Evolutionary conservation across 2,113 vertebrate species (phyloP), one percentile per base, ranked within the genome.

Genomic region (Balaeniceps rex): DNA sequence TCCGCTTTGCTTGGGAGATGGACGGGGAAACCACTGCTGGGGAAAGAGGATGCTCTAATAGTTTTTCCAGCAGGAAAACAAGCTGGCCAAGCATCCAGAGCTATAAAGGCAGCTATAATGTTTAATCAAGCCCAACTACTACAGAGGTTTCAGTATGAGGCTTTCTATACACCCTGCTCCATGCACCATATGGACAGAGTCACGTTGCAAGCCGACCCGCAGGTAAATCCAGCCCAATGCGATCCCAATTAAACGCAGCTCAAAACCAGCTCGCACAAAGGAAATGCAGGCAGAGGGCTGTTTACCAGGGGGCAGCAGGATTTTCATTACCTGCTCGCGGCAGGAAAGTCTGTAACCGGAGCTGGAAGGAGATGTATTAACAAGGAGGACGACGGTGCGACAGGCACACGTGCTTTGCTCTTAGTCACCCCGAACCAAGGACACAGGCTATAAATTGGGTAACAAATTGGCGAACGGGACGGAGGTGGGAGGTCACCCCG

Each of bases 111-210:
- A 82, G 58, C 55, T 12, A 19, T 6, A 14, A 47, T 3, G 12
- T 44, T 52, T 24, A 66, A 94, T 42, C 34, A 60, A 87, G 38
- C 34, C 55, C 65, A 82, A 21, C 9, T 29, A 23, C 11, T 7
- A 10, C 24, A 8, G 0, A 14, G 70, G 14, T 66, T 63, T n/a
- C 31, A n/a, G 54, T 9, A 17, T 0, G 15, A 84, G 33, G 21
- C 13, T 74, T 93, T 72, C 84, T 47, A 11, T 1, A 14, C 4
- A 1, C 28, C 40, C 34, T 55, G 4, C 64, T 15, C 46, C 7
- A 1, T 0, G 10, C 33, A 8, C 26, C 0, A 0, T 2, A 25
- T 0, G 21, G n/a, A 17, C 1, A 3, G 54, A 70, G 72, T 10
- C 88, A 52, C 2, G 0, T 5, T 44, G 19, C 24, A 17, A 80